Conservation (phyloP, 2,797 vertebrate genomes). For the Rousettus madagascariensis region DNA sequence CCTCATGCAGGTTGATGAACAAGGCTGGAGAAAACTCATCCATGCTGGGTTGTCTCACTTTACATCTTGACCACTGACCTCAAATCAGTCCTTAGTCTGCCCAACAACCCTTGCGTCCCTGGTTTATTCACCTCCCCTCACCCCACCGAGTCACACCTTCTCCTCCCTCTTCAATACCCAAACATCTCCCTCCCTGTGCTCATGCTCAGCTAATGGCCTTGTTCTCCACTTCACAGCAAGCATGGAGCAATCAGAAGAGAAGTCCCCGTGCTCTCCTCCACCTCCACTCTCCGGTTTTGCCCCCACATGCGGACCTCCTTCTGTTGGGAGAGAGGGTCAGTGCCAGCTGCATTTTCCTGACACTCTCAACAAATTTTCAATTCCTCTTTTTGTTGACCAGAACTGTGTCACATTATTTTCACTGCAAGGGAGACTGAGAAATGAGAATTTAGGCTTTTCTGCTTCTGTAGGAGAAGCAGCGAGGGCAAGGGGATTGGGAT, state of each 20-base stretch:
- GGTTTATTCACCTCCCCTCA: background rate
- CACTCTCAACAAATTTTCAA: background rate
- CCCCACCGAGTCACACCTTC: background rate
- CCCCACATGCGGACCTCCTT: background rate
- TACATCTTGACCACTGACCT: background rate
- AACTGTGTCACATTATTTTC: background rate
- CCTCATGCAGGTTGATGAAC: rapidly evolving
- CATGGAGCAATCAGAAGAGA: background rate
- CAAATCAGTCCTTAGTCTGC: background rate
- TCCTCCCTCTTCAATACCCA: background rate
- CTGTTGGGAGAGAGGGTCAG: background rate
- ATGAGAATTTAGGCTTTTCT: background rate
- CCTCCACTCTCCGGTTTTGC: background rate
- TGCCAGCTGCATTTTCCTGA: background rate
- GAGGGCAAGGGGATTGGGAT: background rate
- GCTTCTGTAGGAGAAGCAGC: background rate
- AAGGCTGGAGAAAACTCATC: background rate
- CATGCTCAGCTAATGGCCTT: background rate
- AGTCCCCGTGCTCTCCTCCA: no score
- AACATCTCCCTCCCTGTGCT: background rate
- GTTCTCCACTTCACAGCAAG: background rate
- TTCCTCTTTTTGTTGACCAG: background rate
- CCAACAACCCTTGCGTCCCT: background rate
- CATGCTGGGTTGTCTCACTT: background rate
- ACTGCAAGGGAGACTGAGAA: background rate